Percentiles rank a stretch among this genome's conserved stretches.
These are phyloP conservation scores for Myotis findleyi DNA, from an alignment of 2,797 vertebrate genomes.

Conservation along the genomic window DNA sequence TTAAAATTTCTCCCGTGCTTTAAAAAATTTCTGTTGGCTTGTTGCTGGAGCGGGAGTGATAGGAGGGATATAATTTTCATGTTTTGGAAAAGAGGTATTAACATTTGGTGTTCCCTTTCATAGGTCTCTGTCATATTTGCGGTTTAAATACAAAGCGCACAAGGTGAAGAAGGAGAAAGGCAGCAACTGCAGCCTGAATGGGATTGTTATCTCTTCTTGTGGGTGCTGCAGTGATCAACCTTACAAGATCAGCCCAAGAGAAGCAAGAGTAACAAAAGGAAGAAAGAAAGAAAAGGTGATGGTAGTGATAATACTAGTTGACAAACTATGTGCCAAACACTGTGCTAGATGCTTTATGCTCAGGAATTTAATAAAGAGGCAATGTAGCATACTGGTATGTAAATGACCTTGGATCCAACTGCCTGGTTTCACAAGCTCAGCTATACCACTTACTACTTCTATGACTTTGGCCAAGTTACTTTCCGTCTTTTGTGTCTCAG, in stretches of 20 bases:
- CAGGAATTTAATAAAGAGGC: not conserved
- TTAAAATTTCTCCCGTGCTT: constrained; percentile 30
- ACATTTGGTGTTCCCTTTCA: constrained; percentile 1
- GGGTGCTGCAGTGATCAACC: not conserved
- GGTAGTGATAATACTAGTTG: not conserved
- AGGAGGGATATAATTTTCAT: not conserved
- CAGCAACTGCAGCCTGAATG: not conserved
- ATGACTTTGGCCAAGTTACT: not conserved
- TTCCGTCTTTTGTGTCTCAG: constrained; percentile 17
- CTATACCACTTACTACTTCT: not conserved
- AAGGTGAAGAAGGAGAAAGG: constrained; percentile 16
- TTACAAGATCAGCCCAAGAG: not conserved
- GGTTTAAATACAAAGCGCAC: not conserved
- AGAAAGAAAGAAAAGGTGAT: not conserved
- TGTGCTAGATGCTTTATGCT: not conserved
- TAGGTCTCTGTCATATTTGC: not conserved
- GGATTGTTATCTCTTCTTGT: not conserved
- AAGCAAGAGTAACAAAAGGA: constrained; percentile 43
- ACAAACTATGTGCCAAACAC: not conserved
- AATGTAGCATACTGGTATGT: not conserved
- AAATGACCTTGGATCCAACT: not conserved
- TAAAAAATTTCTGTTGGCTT: constrained; percentile 31
- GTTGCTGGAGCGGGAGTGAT: not conserved
- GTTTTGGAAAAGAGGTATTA: constrained; percentile 21
- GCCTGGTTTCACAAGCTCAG: not conserved